A percentile compares a stretch with the other conserved stretches of the same genome.
phyloP scores from a whole-genome alignment of 2,113 vertebrate species.

The Eidolon helvum region DNA sequence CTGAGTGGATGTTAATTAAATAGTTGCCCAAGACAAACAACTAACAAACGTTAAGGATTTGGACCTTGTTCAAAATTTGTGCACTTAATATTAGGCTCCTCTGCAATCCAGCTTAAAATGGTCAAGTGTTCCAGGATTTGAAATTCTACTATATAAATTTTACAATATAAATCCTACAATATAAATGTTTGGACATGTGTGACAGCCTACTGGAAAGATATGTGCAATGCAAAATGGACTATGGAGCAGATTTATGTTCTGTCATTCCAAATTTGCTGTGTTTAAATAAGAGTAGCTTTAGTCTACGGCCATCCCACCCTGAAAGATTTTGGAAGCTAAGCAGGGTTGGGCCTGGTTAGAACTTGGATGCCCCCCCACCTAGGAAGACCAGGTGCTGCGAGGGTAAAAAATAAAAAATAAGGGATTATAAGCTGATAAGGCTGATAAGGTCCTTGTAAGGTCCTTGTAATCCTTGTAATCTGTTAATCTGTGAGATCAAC shows the following conservation, averaged over 20 bases:
- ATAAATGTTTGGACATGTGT: neutral
- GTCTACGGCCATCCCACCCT: no score
- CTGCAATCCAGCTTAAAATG: neutral
- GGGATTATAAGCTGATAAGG: no score
- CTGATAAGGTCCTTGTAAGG: no score
- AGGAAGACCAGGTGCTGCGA: no score
- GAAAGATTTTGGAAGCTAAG: no score
- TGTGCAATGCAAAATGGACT: neutral
- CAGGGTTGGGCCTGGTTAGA: no score
- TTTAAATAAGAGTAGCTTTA: neutral
- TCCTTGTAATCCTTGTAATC: no score
- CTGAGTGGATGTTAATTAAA: conserved; percentile 41
- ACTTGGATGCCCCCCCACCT: no score
- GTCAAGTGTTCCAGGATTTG: neutral
- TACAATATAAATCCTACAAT: neutral
- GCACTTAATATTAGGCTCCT: neutral
- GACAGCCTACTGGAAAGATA: neutral
- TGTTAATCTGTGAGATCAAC: no score
- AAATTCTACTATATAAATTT: neutral
- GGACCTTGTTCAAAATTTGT: neutral
- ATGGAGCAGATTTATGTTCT: neutral
- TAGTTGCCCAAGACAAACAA: conserved; percentile 10
- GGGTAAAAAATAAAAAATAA: no score
- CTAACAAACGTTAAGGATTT: neutral
- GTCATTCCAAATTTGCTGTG: neutral